Evolutionary conservation across 2,113 vertebrate genomes (phyloP), one percentile per base, ranked within the genome.

Genomic region (Chelonoidis abingdonii): DNA sequence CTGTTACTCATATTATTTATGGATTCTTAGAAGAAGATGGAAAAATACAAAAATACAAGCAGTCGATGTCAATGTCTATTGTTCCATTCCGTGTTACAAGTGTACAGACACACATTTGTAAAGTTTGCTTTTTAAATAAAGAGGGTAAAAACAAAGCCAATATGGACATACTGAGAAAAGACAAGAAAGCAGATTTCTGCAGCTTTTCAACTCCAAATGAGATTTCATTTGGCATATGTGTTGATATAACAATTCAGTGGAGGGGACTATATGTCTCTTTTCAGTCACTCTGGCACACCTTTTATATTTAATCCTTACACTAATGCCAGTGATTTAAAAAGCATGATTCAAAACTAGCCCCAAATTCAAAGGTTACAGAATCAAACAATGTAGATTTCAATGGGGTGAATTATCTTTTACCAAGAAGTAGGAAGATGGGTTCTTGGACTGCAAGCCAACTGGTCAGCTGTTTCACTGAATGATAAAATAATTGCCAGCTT

Each of bases 391-490:
- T 16, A 72, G 14, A 41, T 47, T 88, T 86, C 89, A 83, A 22
- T 38, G 27, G 4, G 82, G 19, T 2, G 7, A 80, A 14, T 85
- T 82, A 52, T 88, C 88, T 92, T 88, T 89, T 69, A 87, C 4
- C 10, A 52, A 76, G 21, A 76, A 89, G 21, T 75, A 65, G 2
- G 31, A 59, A 5, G 52, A 8, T 16, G 13, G 11, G 22, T 3
- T 89, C 83, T 83, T 85, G 88, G 62, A 87, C 50, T 56, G 52
- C 49, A 29, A 78, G 56, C 47, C 62, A 93, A 10, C 8, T 87
- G 69, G 31, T 91, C 81, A 90, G 35, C 35, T 83, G 8, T 86
- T 92, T 93, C 17, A 83, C 80, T 95, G 79, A 95, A 92, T 95
- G 17, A 17, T 5, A 65, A 84, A 93, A 50, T 41, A 80, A 90